These are phyloP conservation scores for Acleris cristana DNA, from an alignment of 2,888 invertebrate species.

Conservation along the genomic window DNA sequence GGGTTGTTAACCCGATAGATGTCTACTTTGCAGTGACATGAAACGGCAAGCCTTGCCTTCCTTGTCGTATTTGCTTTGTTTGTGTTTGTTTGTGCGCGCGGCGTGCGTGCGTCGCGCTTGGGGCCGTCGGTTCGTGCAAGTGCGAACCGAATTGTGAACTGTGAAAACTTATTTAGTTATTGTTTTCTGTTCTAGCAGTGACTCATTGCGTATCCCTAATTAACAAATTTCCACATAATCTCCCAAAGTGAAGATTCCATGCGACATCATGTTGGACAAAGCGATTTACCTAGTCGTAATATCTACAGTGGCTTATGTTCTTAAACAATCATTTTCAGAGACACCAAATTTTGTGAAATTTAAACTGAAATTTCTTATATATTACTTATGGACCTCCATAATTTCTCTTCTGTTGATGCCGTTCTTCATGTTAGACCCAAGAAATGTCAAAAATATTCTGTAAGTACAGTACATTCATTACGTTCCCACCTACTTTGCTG, in stretches of 20 bases:
- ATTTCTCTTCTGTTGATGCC: conserved; percentile 73
- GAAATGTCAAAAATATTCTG: conserved; percentile 81
- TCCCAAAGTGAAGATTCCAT: neutral
- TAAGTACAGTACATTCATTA: conserved; percentile 62
- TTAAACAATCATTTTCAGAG: conserved; percentile 78
- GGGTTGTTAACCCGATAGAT: conserved; percentile 7
- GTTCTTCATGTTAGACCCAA: conserved; percentile 78
- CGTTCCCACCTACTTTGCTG: too few species aligned
- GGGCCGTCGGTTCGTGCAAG: too few species aligned
- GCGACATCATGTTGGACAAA: conserved; percentile 71
- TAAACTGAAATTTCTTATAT: conserved; percentile 77
- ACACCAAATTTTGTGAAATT: conserved; percentile 80
- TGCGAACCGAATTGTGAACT: too few species aligned
- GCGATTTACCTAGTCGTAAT: conserved; percentile 68
- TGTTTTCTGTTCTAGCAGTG: conserved; percentile 3
- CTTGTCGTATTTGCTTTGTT: neutral
- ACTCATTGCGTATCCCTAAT: neutral
- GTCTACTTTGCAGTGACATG: neutral
- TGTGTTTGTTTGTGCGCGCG: neutral
- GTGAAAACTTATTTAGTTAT: too few species aligned
- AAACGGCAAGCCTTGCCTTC: too few species aligned
- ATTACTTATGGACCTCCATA: conserved; percentile 74
- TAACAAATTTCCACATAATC: neutral
- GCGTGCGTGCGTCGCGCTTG: neutral
- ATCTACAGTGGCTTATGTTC: conserved; percentile 66